These are phyloP conservation scores for Saccostrea glomerata DNA, from an alignment of 1,140 invertebrate species.

Conservation along the genomic window DNA sequence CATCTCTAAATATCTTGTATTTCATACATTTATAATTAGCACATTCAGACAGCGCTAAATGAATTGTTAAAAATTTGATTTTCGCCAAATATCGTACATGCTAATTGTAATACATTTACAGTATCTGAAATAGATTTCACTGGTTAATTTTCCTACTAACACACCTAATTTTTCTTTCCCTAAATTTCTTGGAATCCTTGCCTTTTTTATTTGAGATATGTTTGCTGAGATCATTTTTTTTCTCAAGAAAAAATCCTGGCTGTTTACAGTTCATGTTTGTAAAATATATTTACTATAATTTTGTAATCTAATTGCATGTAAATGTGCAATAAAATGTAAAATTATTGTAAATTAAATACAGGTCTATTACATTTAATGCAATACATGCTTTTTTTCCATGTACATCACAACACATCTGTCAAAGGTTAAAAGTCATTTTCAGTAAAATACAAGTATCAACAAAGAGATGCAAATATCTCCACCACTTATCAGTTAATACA, in stretches of 20 bases:
- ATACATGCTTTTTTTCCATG: not conserved
- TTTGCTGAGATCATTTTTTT: not conserved
- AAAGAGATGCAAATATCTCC: not conserved
- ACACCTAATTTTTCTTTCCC: no score
- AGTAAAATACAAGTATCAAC: not conserved
- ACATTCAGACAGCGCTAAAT: no score
- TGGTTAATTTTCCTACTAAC: no score
- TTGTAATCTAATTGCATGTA: not conserved
- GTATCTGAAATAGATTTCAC: no score
- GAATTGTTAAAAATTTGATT: no score
- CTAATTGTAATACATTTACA: no score
- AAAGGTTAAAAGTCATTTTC: not conserved
- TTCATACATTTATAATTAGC: no score
- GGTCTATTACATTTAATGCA: not conserved
- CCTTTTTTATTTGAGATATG: not conserved
- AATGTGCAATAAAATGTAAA: not conserved
- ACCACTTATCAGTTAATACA: not conserved
- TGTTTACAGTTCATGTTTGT: not conserved
- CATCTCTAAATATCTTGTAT: no score
- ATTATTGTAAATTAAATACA: not conserved
- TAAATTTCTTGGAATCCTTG: no score
- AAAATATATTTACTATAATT: not conserved
- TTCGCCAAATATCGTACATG: no score
- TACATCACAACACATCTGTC: conserved; percentile 14
- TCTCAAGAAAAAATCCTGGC: not conserved